These are phyloP conservation scores for Apogon hyalosoma DNA, from an alignment of 2,797 vertebrate genomes.

Conservation along the genomic window DNA sequence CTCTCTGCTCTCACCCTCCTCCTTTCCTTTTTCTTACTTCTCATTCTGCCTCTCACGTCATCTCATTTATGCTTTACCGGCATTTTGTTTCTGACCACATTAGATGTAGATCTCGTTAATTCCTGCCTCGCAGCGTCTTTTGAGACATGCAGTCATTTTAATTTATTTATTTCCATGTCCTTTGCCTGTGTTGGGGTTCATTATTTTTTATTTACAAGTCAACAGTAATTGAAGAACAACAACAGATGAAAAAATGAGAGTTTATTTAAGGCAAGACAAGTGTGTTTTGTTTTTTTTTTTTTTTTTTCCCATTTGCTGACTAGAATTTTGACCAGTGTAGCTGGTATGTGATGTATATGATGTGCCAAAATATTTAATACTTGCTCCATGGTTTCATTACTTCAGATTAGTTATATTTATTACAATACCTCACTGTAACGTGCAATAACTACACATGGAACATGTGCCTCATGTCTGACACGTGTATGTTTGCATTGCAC, in stretches of 20 bases:
- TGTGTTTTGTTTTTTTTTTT: too few relatives aligned
- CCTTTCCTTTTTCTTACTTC: neutral
- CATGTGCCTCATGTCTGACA: too few relatives aligned
- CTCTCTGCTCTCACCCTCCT: slow-evolving; percentile 7
- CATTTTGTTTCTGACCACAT: slow-evolving; percentile 53
- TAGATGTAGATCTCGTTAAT: slow-evolving; percentile 75
- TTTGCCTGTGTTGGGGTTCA: slow-evolving; percentile 38
- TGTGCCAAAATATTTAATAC: too few relatives aligned
- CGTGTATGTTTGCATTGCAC: too few relatives aligned
- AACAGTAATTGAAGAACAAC: slow-evolving; percentile 49
- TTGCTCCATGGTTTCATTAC: too few relatives aligned
- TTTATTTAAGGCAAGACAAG: slow-evolving; percentile 3
- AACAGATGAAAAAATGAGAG: slow-evolving; percentile 13
- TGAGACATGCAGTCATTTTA: slow-evolving; percentile 51
- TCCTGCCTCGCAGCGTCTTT: slow-evolving; percentile 72
- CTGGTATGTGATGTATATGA: too few relatives aligned
- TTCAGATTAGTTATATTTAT: too few relatives aligned
- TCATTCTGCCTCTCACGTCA: slow-evolving; percentile 1
- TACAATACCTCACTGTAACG: too few relatives aligned
- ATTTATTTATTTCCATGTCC: slow-evolving; percentile 20
- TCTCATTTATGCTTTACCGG: slow-evolving; percentile 15
- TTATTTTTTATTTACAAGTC: slow-evolving; percentile 62
- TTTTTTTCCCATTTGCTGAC: too few relatives aligned
- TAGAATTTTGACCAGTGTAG: too few relatives aligned
- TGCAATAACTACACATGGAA: too few relatives aligned